Percentiles rank a stretch among this genome's conserved stretches.
These are phyloP conservation scores for Drosophila tropicalis DNA, from an alignment of 1,140 invertebrate genomes.

Conservation along the genomic window DNA sequence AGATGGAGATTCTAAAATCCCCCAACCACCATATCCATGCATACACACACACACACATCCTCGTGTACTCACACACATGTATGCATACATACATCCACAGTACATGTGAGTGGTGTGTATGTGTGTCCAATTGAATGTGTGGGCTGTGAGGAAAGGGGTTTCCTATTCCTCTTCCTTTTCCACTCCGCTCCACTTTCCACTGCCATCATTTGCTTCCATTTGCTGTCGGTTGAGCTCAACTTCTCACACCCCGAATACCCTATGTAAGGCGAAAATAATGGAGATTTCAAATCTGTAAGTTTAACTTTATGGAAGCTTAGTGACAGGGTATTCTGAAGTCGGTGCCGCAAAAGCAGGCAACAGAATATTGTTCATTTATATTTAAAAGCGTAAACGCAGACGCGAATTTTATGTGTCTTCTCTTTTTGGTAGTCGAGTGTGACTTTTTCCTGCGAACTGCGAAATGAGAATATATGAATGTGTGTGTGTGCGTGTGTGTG, in stretches of 20 bases:
- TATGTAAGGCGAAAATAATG: neutral
- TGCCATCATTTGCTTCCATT: slow-evolving; percentile 19
- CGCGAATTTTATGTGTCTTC: slow-evolving; percentile 54
- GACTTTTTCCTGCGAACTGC: slow-evolving; percentile 45
- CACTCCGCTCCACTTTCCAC: neutral
- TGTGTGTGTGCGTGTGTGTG: neutral
- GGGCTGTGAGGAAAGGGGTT: slow-evolving; percentile 31
- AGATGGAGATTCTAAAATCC: slow-evolving; percentile 40
- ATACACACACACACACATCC: slow-evolving; percentile 1
- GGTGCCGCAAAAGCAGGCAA: neutral
- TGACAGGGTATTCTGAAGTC: neutral
- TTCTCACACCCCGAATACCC: neutral
- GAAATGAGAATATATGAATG: slow-evolving; percentile 15
- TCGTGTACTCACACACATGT: neutral
- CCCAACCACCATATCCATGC: neutral
- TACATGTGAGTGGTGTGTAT: slow-evolving; percentile 14
- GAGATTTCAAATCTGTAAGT: neutral
- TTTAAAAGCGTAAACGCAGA: slow-evolving; percentile 72
- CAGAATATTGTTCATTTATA: slow-evolving; percentile 56
- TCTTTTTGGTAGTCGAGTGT: slow-evolving; percentile 42
- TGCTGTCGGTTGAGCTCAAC: slow-evolving; percentile 20
- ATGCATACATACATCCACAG: neutral
- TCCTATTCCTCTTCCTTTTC: slow-evolving; percentile 12
- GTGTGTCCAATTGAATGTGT: slow-evolving; percentile 11
- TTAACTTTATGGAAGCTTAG: neutral